Evolutionary conservation across 2,113 vertebrate species (phyloP).

Genomic region (Pollachius pollachius): DNA sequence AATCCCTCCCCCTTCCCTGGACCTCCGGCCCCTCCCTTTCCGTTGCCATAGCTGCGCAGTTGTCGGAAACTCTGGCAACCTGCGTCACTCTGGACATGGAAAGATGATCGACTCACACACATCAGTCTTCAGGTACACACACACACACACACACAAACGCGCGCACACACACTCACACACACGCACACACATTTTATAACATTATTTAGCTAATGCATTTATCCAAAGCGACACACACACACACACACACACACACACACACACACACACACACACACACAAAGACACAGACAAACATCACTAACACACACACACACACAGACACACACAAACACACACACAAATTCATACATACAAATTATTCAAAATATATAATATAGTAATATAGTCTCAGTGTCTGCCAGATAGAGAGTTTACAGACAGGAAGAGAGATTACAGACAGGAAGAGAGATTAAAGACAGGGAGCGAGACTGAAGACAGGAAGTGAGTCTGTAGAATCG

Average conservation of each 20-base stretch:
- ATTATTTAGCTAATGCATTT: no score
- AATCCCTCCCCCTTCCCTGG: slow-evolving; percentile 52
- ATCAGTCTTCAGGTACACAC: slow-evolving; percentile 80
- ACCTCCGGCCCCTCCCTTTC: slow-evolving; percentile 22
- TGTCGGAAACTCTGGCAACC: slow-evolving; percentile 92
- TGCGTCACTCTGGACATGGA: slow-evolving; percentile 76
- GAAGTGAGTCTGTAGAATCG: no score
- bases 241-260: no score
- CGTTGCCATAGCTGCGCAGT: slow-evolving; percentile 84
- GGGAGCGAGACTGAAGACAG: no score
- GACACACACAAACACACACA: no score
- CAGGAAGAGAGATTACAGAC: no score
- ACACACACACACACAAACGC: not conserved
- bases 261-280: no score
- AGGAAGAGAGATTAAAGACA: no score
- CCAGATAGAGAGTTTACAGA: no score
- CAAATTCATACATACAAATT: not conserved
- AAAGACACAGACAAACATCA: not conserved
- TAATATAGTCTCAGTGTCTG: no score
- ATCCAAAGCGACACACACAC: not conserved
- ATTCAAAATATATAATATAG: no score
- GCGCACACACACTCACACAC: no score
- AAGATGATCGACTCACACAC: slow-evolving; percentile 78
- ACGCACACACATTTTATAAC: not conserved
- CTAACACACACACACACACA: not conserved